phyloP scores from a whole-genome alignment of 2,888 invertebrate species.

The Agrochola lota region DNA sequence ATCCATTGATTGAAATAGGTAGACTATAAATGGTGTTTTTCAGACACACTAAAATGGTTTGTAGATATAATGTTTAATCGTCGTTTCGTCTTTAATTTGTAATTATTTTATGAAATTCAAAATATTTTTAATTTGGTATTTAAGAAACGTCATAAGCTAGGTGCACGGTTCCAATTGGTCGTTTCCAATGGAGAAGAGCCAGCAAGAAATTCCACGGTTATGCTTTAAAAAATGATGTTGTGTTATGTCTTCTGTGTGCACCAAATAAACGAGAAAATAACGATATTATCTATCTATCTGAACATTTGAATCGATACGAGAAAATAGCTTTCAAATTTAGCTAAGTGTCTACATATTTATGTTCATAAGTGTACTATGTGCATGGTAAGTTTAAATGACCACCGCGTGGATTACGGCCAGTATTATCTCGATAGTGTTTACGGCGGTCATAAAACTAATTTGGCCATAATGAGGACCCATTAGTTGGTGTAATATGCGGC shows the following conservation, averaged over 20 bases:
- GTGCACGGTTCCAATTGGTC: not conserved
- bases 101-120: too few species aligned
- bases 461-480: constrained; percentile 72
- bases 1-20: not conserved
- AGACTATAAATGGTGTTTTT: not conserved
- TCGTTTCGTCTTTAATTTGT: too few species aligned
- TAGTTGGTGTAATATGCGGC: constrained; percentile 66
- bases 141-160: not conserved
- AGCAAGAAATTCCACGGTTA: too few species aligned
- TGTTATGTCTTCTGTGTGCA: too few species aligned
- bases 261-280: too few species aligned
- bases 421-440: constrained; percentile 76
- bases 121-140: not conserved
- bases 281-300: too few species aligned
- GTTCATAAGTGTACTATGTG: constrained; percentile 21
- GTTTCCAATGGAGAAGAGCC: not conserved
- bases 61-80: too few species aligned
- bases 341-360: not conserved
- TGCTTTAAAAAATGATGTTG: too few species aligned
- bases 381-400: constrained; percentile 69
- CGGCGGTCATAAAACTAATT: constrained; percentile 75
- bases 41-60: too few species aligned
- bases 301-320: not conserved
- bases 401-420: constrained; percentile 61
- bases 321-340: not conserved